A percentile compares a stretch with the other conserved stretches of the same genome.
phyloP scores from a whole-genome alignment of 2,797 vertebrate species.

The Gallinago stenura region DNA sequence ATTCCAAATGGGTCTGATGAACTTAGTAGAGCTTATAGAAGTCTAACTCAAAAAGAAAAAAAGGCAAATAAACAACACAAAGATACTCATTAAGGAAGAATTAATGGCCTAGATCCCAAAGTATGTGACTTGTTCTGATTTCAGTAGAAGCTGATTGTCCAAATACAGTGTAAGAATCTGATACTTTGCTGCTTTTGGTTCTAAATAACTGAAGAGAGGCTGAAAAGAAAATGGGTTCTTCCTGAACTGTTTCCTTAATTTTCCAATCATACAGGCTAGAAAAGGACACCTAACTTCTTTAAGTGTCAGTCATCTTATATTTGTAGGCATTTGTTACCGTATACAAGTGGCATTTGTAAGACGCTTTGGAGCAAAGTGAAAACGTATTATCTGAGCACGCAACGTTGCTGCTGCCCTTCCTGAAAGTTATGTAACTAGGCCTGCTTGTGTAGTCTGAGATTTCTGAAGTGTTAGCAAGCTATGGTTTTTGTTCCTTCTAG shows the following conservation, averaged over 20 bases:
- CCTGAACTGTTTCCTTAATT: background rate
- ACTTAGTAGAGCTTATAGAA: background rate
- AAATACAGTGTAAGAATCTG: background rate
- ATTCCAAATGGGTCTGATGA: background rate
- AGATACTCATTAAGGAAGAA: background rate
- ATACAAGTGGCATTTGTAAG: background rate
- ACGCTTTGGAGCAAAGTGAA: background rate
- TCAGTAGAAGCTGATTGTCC: background rate
- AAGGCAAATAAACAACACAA: background rate
- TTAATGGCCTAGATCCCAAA: background rate
- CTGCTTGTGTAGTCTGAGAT: background rate
- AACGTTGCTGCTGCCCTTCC: background rate
- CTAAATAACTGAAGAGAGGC: background rate
- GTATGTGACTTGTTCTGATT: background rate
- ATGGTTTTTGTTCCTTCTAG: background rate
- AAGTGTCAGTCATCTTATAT: background rate
- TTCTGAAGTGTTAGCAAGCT: background rate
- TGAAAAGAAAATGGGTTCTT: background rate
- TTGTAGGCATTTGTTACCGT: background rate
- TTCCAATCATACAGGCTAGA: background rate
- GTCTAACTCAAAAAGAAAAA: background rate
- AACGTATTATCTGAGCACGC: background rate
- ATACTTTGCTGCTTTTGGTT: background rate
- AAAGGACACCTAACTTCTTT: background rate
- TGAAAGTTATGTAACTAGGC: background rate